phyloP scores from a whole-genome alignment of 92 coral and sea anemone species.

The Parazoanthus atlanticus region DNA sequence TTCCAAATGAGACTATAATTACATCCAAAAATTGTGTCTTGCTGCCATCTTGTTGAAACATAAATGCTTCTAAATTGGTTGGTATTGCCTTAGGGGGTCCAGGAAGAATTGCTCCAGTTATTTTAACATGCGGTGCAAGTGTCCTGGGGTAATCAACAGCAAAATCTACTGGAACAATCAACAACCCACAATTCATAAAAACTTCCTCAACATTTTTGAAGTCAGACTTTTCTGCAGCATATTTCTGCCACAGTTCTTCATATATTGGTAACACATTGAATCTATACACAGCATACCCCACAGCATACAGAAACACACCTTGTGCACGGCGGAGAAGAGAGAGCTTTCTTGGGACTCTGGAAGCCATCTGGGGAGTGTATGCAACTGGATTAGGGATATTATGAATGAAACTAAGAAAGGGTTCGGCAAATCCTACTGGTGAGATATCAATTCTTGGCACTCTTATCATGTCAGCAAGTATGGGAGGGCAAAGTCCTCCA shows the following conservation, averaged over 20 bases:
- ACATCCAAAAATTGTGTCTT: slow-evolving; percentile 28
- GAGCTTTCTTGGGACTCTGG: slow-evolving; percentile 55
- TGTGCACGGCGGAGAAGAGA: slow-evolving; percentile 61
- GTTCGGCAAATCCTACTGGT: slow-evolving; percentile 77
- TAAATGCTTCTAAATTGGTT: slow-evolving; percentile 48
- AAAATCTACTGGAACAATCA: slow-evolving; percentile 79
- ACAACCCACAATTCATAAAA: slow-evolving; percentile 62
- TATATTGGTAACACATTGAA: slow-evolving; percentile 52
- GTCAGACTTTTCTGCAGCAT: slow-evolving; percentile 60
- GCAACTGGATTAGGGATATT: slow-evolving; percentile 71
- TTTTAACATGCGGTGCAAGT: slow-evolving; percentile 76
- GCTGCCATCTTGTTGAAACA: slow-evolving; percentile 31
- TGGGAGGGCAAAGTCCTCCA: slow-evolving; percentile 69
- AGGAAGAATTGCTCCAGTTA: slow-evolving; percentile 83
- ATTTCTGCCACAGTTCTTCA: slow-evolving; percentile 70
- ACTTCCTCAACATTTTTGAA: slow-evolving; percentile 61
- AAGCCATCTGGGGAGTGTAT: slow-evolving; percentile 68
- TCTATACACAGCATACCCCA: slow-evolving; percentile 50
- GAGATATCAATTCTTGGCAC: slow-evolving; percentile 78
- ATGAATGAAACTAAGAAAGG: slow-evolving; percentile 70
- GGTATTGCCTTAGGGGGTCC: slow-evolving; percentile 69
- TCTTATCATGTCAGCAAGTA: slow-evolving; percentile 73
- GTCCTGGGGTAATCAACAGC: slow-evolving; percentile 75
- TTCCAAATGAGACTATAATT: slow-evolving; percentile 79
- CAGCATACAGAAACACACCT: slow-evolving; percentile 55